Evolutionary conservation across 2,113 vertebrate genomes (phyloP).

Genomic region (Solea senegalensis): DNA sequence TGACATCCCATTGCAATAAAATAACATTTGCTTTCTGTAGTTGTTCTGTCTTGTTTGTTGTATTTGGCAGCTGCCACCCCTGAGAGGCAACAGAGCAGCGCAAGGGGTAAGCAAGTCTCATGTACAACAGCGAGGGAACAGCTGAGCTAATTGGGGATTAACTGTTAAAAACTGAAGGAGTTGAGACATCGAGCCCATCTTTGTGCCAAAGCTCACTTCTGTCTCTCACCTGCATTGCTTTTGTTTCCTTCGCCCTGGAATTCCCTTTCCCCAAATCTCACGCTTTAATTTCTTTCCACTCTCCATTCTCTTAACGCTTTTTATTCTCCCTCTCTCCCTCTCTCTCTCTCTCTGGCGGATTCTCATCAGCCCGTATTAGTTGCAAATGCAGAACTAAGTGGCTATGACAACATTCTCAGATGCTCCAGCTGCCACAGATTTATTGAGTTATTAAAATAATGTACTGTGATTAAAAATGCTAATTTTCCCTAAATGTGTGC

Average conservation of each 20-base stretch:
- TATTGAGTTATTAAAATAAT: constrained; percentile 83
- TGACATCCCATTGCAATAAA: constrained; percentile 33
- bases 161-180: constrained; percentile 62
- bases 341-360: constrained; percentile 48
- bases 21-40: background rate
- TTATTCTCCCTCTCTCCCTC: constrained; percentile 1
- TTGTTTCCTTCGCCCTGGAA: constrained; percentile 43
- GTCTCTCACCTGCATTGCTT: constrained; percentile 53
- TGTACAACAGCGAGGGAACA: constrained; percentile 59
- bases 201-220: constrained; percentile 43
- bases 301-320: too few relatives aligned
- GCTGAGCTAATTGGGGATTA: constrained; percentile 78
- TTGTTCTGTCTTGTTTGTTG: constrained; percentile 37
- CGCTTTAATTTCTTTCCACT: constrained; percentile 19
- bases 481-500: constrained; percentile 78
- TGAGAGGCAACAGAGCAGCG: constrained; percentile 53
- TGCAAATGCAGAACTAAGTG: constrained; percentile 73
- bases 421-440: constrained; percentile 78
- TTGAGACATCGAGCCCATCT: constrained; percentile 42
- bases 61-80: constrained; percentile 41
- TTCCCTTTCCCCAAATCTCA: constrained; percentile 38
- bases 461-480: constrained; percentile 84
- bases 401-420: constrained; percentile 75
- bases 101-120: constrained; percentile 46
- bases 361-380: constrained; percentile 72